Conservation (phyloP, 2,888 invertebrate genomes). For the Lithophane semibrunnea region DNA sequence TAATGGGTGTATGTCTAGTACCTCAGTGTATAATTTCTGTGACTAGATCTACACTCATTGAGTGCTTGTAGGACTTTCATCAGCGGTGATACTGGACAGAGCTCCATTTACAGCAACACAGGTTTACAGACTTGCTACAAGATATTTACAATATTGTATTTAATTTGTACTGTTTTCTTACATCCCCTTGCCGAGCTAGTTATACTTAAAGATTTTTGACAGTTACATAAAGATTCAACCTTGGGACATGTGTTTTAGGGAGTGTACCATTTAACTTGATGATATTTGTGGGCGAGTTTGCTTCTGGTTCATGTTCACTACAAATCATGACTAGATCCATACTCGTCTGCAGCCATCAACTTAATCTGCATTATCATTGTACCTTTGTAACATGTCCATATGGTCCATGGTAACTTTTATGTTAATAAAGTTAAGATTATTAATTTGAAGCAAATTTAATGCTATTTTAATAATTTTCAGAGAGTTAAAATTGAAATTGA, state of each 20-base stretch:
- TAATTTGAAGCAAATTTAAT: not conserved
- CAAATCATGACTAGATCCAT: conserved; percentile 96
- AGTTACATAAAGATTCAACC: not conserved
- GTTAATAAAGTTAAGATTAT: not conserved
- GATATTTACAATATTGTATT: not conserved
- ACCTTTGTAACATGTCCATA: not conserved
- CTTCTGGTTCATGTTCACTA: conserved; percentile 93
- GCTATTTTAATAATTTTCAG: conserved; percentile 71
- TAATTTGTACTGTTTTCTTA: not conserved
- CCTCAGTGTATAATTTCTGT: conserved; percentile 91
- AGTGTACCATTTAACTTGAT: conserved; percentile 81
- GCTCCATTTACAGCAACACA: conserved; percentile 1
- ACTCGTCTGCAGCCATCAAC: conserved; percentile 95
- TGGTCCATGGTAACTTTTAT: not conserved
- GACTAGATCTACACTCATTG: conserved; percentile 98
- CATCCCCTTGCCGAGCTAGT: not conserved
- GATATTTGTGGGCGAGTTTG: conserved; percentile 95
- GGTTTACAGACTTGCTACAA: not conserved
- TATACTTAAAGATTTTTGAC: not conserved
- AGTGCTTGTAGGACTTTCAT: conserved; percentile 82
- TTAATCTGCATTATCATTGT: conserved; percentile 73
- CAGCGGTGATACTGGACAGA: not conserved
- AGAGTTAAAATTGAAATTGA: conserved; percentile 78
- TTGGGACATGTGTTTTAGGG: not conserved
- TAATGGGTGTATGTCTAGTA: conserved; percentile 94